A percentile compares a stretch with the other conserved stretches of the same genome.
These are phyloP conservation scores for Chelonus insularis DNA, from an alignment of 1,140 invertebrate species.

Conservation along the genomic window DNA sequence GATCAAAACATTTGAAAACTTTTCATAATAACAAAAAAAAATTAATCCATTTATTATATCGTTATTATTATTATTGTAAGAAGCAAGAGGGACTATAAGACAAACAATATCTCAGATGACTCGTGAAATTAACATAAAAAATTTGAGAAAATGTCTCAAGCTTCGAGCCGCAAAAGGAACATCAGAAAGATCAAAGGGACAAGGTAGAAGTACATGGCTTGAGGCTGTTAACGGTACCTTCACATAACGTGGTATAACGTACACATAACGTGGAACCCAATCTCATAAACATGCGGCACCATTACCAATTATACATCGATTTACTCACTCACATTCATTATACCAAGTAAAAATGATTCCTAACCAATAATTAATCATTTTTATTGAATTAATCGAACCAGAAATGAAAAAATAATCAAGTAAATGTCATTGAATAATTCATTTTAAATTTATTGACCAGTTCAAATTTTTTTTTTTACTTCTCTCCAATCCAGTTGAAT, in stretches of 20 bases:
- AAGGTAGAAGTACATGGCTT: slow-evolving; percentile 37
- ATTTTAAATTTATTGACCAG: too few relatives aligned
- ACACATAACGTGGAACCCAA: slow-evolving; percentile 33
- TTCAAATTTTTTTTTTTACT: too few relatives aligned
- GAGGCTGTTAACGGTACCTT: slow-evolving; percentile 54
- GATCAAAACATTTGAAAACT: too few relatives aligned
- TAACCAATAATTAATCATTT: neutral
- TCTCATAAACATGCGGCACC: slow-evolving; percentile 20
- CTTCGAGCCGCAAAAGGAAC: neutral
- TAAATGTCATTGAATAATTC: too few relatives aligned
- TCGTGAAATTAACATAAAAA: neutral
- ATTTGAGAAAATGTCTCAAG: neutral
- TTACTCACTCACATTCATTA: neutral
- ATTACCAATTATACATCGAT: slow-evolving; percentile 9
- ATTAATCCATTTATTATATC: too few relatives aligned
- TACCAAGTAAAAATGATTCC: neutral
- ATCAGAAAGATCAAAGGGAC: slow-evolving; percentile 26
- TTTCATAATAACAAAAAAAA: too few relatives aligned
- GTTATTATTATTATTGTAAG: too few relatives aligned
- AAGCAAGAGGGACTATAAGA: too few relatives aligned
- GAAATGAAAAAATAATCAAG: too few relatives aligned
- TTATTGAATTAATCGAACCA: too few relatives aligned
- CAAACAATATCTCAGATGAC: too few relatives aligned
- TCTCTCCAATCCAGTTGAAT: too few relatives aligned
- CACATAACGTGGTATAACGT: slow-evolving; percentile 41